These are phyloP conservation scores for Mastomys natalensis DNA, from an alignment of 2,113 vertebrate species.

Conservation along the genomic window DNA sequence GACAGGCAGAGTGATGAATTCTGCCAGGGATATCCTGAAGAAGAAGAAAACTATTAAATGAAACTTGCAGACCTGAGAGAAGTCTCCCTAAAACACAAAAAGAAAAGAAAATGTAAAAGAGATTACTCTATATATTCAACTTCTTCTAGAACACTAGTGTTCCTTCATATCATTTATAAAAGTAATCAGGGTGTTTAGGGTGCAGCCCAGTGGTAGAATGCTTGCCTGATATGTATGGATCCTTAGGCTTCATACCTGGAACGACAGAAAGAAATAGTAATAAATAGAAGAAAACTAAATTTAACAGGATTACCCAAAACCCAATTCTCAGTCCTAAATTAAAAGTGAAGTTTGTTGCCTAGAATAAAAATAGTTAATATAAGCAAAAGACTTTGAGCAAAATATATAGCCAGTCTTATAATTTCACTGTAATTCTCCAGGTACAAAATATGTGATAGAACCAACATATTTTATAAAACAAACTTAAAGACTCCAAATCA, in stretches of 20 bases:
- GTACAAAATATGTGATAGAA: background rate
- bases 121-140: background rate
- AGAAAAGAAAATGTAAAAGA: background rate
- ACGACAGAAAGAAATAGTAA: background rate
- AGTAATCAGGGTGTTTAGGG: background rate
- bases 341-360: background rate
- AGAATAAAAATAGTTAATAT: background rate
- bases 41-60: background rate
- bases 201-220: background rate
- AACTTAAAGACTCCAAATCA: background rate
- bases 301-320: background rate
- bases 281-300: background rate
- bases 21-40: background rate
- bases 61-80: background rate
- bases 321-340: background rate
- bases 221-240: background rate
- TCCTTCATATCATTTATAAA: background rate
- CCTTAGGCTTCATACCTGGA: background rate
- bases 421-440: background rate
- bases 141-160: background rate
- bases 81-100: background rate
- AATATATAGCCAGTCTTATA: background rate
- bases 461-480: background rate
- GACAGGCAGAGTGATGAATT: background rate
- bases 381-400: background rate